A percentile compares a stretch with the other conserved stretches of the same genome.
Conservation (phyloP, 2,113 vertebrate genomes). For the Azemiops feae region DNA sequence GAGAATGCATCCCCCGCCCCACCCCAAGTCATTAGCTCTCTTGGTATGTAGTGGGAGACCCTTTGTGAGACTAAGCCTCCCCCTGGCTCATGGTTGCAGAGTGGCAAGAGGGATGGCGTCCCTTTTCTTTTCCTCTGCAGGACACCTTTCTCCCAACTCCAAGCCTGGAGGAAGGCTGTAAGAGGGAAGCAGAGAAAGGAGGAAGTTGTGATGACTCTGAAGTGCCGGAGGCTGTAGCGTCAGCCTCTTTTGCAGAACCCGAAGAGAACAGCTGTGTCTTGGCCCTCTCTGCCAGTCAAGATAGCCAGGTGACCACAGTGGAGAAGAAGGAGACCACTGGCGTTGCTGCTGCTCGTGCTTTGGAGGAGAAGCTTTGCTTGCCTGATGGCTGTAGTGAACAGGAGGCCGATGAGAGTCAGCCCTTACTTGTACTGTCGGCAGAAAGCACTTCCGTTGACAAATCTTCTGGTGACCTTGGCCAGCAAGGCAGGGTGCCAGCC, state of each 20-base stretch:
- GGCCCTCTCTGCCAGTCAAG: conserved; percentile 76
- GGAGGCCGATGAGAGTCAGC: conserved; percentile 30
- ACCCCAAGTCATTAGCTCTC: background rate
- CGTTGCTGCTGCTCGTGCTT: conserved; percentile 21
- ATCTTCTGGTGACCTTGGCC: conserved; percentile 25
- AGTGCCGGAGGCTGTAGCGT: conserved; percentile 43
- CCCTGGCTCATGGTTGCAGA: background rate
- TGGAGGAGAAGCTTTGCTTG: conserved; percentile 34
- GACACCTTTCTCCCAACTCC: conserved; percentile 89
- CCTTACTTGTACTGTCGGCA: conserved; percentile 25
- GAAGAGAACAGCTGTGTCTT: conserved; percentile 70
- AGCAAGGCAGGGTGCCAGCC: conserved; percentile 34
- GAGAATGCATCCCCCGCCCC: background rate
- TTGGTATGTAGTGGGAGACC: background rate
- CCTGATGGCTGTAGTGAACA: conserved; percentile 24
- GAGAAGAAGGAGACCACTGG: conserved; percentile 66
- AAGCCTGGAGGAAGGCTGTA: conserved; percentile 71
- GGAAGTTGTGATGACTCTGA: conserved; percentile 45
- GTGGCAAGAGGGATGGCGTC: background rate
- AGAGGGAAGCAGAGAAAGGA: conserved; percentile 48
- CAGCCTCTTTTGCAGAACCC: conserved; percentile 29
- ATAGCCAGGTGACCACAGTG: conserved; percentile 53
- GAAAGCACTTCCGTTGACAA: conserved; percentile 9
- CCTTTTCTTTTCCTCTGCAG: conserved; percentile 66
- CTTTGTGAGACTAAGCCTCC: background rate